Evolutionary conservation across 2,888 invertebrate genomes (phyloP), one percentile per base, ranked within the genome.

Genomic region (Noctua pronuba): DNA sequence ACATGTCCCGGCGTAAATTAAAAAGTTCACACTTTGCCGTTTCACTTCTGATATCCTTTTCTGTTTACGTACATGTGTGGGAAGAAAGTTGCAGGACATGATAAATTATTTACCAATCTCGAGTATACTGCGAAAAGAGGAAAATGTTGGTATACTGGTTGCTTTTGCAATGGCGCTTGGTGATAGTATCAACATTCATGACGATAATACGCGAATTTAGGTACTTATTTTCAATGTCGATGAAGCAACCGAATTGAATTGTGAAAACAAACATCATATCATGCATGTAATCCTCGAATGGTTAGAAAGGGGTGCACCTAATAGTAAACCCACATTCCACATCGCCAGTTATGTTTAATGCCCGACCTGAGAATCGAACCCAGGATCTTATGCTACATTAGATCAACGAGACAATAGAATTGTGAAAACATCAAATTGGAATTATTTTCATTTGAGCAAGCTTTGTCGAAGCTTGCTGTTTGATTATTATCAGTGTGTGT

Each of bases 1-100:
- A 83, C 87, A 82, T 86, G 87, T 89, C 86, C 75, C 75, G 75
- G 74, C 85, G 86, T 89, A 89, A 91, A 92, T 92, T 92, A 90
- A 91, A 91, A 92, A 92, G 90, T 91, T 90, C 85, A 85, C 85
- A 87, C 85, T 85, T 78, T 62, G 74, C 76, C 71, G 78, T 72
- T 84, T 87, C 86, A 87, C 80, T 84, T 85, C 74, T 16, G 77
- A 69, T 64, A 65, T 71, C 72, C 82, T 52, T 86, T 87, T 88
- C 86, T 84, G 79, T 72, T 28, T 67, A 38, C 58, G 38, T 62
- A 38, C 58, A 28, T 62, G 31, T 62, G 41, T 44, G n/a, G 8
- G 6, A 16, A 28, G 24, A 44, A 58, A 60, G 60, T 60, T 60
- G 31, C 60, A 35, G 35, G n/a, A n/a, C n/a, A 46, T 44, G 46